Conservation (phyloP, 2,797 vertebrate species). For the Pristis pectinata region DNA sequence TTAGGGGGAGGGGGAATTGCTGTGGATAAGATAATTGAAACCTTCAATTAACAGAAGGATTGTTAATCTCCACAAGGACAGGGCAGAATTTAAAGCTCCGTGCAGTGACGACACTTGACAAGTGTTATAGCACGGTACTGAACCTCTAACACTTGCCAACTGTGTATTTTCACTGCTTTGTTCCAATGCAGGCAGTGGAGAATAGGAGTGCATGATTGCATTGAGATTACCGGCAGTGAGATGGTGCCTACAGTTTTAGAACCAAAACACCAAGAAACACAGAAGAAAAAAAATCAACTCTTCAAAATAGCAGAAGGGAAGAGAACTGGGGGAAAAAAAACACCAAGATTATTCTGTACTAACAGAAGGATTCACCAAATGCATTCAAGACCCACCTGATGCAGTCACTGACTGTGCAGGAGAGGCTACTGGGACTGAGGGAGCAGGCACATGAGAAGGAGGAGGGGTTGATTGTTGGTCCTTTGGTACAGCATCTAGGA, state of each 20-base stretch:
- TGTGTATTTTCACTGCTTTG: neutral
- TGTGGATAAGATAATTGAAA: slow-evolving; percentile 38
- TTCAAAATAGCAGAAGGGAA: neutral
- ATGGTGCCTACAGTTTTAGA: neutral
- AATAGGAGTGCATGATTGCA: neutral
- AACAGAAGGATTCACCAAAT: too few relatives aligned
- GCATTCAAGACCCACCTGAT: slow-evolving; percentile 16
- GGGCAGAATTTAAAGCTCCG: neutral
- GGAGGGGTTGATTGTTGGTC: neutral
- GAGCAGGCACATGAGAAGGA: slow-evolving; percentile 37
- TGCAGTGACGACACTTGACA: too few relatives aligned
- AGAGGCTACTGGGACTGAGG: neutral
- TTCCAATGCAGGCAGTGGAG: too few relatives aligned
- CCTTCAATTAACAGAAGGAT: neutral
- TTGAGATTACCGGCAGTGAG: neutral
- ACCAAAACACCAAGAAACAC: neutral
- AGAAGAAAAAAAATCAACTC: neutral
- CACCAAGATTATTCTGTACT: neutral
- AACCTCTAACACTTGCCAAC: neutral
- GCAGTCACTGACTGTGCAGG: neutral
- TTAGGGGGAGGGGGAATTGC: slow-evolving; percentile 58
- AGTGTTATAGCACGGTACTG: neutral
- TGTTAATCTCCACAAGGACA: neutral
- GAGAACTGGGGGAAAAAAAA: neutral
- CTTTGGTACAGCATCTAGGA: neutral